Percentiles rank a stretch among this genome's conserved stretches.
phyloP scores from a whole-genome alignment of 92 coral and sea anemone genomes.

The Zoanthus sansibaricus region DNA sequence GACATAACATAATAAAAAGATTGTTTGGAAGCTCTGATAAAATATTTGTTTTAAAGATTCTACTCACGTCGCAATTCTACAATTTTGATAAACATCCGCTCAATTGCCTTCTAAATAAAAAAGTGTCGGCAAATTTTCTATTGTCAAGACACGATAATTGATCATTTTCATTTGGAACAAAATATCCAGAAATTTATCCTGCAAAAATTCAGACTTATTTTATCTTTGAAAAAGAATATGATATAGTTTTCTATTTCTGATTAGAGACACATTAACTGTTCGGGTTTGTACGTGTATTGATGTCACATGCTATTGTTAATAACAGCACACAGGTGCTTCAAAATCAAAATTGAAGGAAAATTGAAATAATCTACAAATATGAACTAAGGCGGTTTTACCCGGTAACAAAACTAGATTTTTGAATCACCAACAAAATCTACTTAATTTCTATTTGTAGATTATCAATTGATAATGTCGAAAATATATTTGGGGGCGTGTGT shows the following conservation, averaged over 20 bases:
- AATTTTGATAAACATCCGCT: conserved; percentile 14
- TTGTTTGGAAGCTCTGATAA: background rate
- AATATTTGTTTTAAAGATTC: background rate
- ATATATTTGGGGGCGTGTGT: background rate
- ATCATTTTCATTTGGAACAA: too few species aligned
- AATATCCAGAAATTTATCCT: background rate
- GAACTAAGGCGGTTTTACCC: background rate
- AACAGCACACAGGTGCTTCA: too few species aligned
- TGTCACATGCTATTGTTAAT: too few species aligned
- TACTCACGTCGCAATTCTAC: background rate
- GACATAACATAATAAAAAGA: too few species aligned
- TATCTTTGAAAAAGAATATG: too few species aligned
- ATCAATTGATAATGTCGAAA: background rate
- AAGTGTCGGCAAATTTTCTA: too few species aligned
- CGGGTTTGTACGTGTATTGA: too few species aligned
- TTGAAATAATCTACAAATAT: background rate
- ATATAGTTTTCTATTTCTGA: too few species aligned
- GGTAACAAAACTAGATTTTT: background rate
- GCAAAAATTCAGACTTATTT: too few species aligned
- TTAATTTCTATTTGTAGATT: background rate
- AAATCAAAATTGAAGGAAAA: too few species aligned
- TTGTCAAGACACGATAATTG: background rate
- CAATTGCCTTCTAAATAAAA: background rate
- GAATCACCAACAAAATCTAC: background rate
- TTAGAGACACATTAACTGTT: too few species aligned